These are phyloP conservation scores for Conus ventricosus DNA, from an alignment of 1,140 invertebrate genomes.

Conservation along the genomic window DNA sequence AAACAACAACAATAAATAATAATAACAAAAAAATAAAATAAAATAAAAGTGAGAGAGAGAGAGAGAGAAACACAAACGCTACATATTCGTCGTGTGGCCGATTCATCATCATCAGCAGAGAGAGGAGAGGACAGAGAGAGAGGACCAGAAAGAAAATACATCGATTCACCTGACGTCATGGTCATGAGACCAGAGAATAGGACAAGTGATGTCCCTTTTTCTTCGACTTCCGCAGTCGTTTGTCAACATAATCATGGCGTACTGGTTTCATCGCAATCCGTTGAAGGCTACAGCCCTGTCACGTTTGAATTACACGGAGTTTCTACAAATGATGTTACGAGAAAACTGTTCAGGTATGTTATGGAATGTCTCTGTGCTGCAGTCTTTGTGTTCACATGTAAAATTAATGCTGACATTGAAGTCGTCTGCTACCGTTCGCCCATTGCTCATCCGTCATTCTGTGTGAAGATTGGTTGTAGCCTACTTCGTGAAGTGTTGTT, in stretches of 20 bases:
- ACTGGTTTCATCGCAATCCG: slow-evolving; percentile 85
- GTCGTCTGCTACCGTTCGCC: background rate
- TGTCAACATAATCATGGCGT: slow-evolving; percentile 77
- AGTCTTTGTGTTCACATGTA: background rate
- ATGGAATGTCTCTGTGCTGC: background rate
- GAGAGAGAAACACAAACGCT: no score
- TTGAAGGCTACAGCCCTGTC: slow-evolving; percentile 81
- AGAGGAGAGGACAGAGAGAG: no score
- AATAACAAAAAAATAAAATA: no score
- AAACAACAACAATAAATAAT: no score
- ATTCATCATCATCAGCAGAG: no score
- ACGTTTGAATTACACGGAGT: slow-evolving; percentile 81
- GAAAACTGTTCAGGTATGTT: slow-evolving; percentile 78
- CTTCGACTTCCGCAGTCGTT: slow-evolving; percentile 24
- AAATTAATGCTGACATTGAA: background rate
- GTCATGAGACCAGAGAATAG: slow-evolving; percentile 24
- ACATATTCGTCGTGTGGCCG: no score
- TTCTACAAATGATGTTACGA: slow-evolving; percentile 75
- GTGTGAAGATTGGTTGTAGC: background rate
- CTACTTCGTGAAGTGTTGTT: no score
- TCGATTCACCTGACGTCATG: background rate
- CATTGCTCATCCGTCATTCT: background rate
- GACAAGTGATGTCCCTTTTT: slow-evolving; percentile 29
- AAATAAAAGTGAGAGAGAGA: no score
- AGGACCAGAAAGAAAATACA: no score